Evolutionary conservation across 1,140 invertebrate species (phyloP), one percentile per base, ranked within the genome.

Genomic region (Apis florea): DNA sequence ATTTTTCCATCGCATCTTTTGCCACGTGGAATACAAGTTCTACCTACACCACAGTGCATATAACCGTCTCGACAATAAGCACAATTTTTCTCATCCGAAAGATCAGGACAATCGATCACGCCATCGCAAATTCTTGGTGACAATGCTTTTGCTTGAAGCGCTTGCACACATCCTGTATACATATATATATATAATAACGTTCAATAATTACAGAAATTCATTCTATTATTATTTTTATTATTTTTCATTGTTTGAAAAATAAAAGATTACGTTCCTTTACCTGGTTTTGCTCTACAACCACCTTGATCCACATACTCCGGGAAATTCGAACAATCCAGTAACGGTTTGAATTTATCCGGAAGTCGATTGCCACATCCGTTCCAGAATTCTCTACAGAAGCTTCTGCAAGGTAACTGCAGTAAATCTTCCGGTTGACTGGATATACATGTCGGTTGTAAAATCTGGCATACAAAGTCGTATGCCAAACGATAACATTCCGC

Each of bases 331-430:
- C 97, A 98, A 89, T 98, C 96, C 61, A 98, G 95, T 54, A 95
- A 94, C 54, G 95, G 94, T 24, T 95, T 95, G 40, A 98, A 95
- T 56, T 95, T 95, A 8, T 95, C 94, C 0, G 96, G 95, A 17
- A 98, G 89, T 12, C 97, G 94, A 79, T 95, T 95, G 0, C 96
- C 97, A 91, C 97, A 98, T 8, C 97, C 96, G 0, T 95, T 92
- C 95, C 97, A 96, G 90, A 98, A 98, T 68, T 97, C 96, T 77
- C 96, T 95, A 90, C 98, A 98, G 92, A 98, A 98, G 84, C 96
- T 96, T 15, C 96, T 95, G 87, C 98, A 98, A 1, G 97, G 97
- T 47, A 95, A 92, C 19, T 96, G 92, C 40, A 97, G 92, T 68
- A 94, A 90, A 72, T 95, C 95, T 86, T 95, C 94, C 2, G 87